A percentile compares a stretch with the other conserved stretches of the same genome.
Evolutionary conservation across 2,888 invertebrate species (phyloP).

Genomic region (Lasioglossum vierecki): DNA sequence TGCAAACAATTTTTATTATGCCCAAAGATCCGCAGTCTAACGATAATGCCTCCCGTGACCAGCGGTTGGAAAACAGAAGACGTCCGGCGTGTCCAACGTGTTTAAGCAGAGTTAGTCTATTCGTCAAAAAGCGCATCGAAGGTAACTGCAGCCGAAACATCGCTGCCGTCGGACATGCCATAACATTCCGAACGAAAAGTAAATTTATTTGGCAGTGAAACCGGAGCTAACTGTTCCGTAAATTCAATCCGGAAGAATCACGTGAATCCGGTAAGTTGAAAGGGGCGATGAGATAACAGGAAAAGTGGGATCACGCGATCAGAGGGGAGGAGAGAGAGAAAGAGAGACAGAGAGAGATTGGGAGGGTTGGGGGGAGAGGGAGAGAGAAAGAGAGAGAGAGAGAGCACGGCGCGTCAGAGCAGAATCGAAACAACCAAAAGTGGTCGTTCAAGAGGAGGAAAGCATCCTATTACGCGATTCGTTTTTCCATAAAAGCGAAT

Average conservation of each 20-base stretch:
- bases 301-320: conserved; percentile 12
- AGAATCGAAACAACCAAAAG: conserved; percentile 28
- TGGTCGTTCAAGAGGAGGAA: conserved; percentile 28
- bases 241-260: conserved; percentile 20
- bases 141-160: neutral
- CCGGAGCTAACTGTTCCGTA: neutral
- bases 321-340: neutral
- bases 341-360: neutral
- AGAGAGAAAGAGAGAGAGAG: neutral
- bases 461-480: conserved; percentile 56
- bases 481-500: conserved; percentile 55
- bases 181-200: neutral
- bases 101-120: neutral
- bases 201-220: conserved; percentile 1
- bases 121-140: neutral
- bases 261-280: neutral
- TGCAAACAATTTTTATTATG: no score
- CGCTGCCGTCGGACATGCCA: neutral
- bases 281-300: conserved; percentile 12
- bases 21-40: no score
- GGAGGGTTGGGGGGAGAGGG: neutral
- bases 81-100: neutral
- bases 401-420: neutral
- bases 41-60: no score
- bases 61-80: neutral